Evolutionary conservation across 2,113 vertebrate genomes (phyloP), one percentile per base, ranked within the genome.

Genomic region (Catharus bicknelli): DNA sequence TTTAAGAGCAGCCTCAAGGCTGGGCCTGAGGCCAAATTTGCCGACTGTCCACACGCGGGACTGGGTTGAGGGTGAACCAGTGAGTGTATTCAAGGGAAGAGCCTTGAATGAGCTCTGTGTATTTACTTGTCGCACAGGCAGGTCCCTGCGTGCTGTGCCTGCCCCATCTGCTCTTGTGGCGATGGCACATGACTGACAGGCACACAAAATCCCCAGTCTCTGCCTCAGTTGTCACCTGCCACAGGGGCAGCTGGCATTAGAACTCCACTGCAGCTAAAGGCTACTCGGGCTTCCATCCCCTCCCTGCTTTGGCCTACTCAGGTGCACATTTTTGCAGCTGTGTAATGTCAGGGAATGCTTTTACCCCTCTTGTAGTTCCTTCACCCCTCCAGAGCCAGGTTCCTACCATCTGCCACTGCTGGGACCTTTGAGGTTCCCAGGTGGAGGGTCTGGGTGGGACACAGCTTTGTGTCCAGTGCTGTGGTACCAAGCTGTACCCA

Each of bases 1-100:
- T 91, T 95, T 85, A 94, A 96, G 87, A 95, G 93, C 91, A 93
- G 94, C 95, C 94, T 95, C 85, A 76, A 96, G 95, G 94, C 95
- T 95, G 95, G 95, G 93, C 95, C 94, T 80, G 92, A 94, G 94
- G 95, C 95, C 94, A 95, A 54, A 77, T 80, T 22, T 80, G 75
- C 94, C 19, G 85, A 94, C 82, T 90, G 95, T 76, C 95, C 90
- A 13, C 82, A 64, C 6, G 1, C 0, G 10, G 93, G 90, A 83
- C 82, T 17, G 75, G 82, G 85, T 4, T 94, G 94, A 91, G 94
- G 93, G 85, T 62, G 87, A 93, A 73, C 29, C 66, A 36, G 78
- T 0, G 48, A 86, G 84, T 0, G 1, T 22, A 61, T 95, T 81
- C 77, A 87, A 53, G 54, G 58, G 27, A 48, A 73, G 85, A 1